These are phyloP conservation scores for Glomeris marginata DNA, from an alignment of 2,888 invertebrate species.

Conservation along the genomic window DNA sequence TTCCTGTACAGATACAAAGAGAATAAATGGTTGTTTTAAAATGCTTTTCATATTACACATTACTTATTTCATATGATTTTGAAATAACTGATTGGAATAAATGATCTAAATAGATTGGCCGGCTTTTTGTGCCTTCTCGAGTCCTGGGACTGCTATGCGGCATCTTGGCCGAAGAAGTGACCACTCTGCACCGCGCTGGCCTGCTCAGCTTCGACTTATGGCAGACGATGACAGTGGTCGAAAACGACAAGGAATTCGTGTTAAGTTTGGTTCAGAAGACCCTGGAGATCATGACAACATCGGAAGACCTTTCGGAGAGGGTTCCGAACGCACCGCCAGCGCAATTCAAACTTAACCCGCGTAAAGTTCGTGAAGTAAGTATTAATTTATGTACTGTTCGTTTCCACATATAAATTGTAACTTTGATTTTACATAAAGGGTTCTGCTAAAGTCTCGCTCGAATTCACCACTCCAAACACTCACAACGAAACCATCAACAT, in stretches of 20 bases:
- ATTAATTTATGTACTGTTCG: neutral
- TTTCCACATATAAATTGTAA: neutral
- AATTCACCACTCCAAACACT: neutral
- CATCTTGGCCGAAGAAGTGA: constrained; percentile 50
- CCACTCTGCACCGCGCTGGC: constrained; percentile 53
- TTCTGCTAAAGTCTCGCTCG: constrained; percentile 3
- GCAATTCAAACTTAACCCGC: constrained; percentile 20
- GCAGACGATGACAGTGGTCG: constrained; percentile 56
- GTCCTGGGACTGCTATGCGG: constrained; percentile 67
- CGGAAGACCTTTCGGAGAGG: neutral
- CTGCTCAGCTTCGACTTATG: constrained; percentile 59
- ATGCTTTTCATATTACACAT: too few species aligned
- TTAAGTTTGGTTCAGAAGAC: constrained; percentile 62
- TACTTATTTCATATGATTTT: too few species aligned
- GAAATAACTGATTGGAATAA: too few species aligned
- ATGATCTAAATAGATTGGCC: constrained; percentile 34
- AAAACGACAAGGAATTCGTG: constrained; percentile 69
- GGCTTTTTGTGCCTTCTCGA: constrained; percentile 49
- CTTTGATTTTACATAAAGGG: neutral
- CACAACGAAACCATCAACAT: neutral
- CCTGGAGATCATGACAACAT: constrained; percentile 48
- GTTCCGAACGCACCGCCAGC: constrained; percentile 12
- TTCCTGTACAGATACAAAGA: too few species aligned
- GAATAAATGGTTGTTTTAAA: too few species aligned
- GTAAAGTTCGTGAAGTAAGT: constrained; percentile 19